These are phyloP conservation scores for Auanema freiburgensis DNA, from an alignment of 2,888 invertebrate species.

Conservation along the genomic window DNA sequence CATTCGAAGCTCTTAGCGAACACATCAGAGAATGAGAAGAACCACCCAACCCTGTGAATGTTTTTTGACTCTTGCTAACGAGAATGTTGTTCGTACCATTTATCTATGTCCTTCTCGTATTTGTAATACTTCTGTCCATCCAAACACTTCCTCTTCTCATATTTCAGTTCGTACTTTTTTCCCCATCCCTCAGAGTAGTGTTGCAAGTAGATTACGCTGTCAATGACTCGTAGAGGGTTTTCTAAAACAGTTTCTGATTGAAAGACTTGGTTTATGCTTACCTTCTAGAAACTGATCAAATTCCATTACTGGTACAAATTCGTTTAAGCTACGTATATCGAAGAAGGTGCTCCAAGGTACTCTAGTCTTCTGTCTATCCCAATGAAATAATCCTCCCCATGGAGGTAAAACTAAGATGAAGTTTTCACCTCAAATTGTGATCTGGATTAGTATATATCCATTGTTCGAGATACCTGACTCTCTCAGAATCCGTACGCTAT, in stretches of 20 bases:
- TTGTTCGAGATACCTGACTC: conserved; percentile 65
- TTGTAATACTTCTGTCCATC: conserved; percentile 62
- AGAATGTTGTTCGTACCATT: conserved; percentile 30
- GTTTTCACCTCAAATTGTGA: conserved; percentile 46
- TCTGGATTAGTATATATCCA: background rate
- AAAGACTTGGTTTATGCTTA: conserved; percentile 52
- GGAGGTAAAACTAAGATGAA: conserved; percentile 79
- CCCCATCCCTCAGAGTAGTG: conserved; percentile 84
- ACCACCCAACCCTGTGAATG: conserved; percentile 67
- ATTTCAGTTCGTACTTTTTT: conserved; percentile 80
- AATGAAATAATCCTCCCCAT: conserved; percentile 87
- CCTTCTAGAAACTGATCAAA: conserved; percentile 78
- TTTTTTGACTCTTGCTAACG: background rate
- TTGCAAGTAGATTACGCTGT: conserved; percentile 78
- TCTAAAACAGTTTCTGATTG: conserved; percentile 10
- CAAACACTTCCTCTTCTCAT: conserved; percentile 72
- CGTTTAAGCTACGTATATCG: conserved; percentile 77
- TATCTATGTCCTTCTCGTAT: conserved; percentile 37
- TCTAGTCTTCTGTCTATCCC: conserved; percentile 71
- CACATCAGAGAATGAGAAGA: conserved; percentile 77
- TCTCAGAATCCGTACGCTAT: conserved; percentile 76
- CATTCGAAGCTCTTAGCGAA: conserved; percentile 75
- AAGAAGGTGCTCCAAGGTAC: conserved; percentile 82
- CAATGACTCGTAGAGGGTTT: conserved; percentile 15
- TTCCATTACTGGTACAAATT: conserved; percentile 84